Conservation (phyloP, 2,797 vertebrate genomes). For the Tachyglossus aculeatus region DNA sequence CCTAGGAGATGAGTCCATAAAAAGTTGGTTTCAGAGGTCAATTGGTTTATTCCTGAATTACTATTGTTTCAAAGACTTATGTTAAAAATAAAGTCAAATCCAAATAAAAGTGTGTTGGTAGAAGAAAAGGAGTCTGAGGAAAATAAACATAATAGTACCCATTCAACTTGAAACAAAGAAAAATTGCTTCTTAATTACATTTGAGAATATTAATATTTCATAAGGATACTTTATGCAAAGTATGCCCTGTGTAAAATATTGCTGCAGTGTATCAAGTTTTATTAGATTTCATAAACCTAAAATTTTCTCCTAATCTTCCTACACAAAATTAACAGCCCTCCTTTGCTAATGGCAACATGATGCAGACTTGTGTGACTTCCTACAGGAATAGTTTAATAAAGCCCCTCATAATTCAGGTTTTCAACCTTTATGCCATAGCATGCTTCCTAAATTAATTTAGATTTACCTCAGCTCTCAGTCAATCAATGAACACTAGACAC, state of each 20-base stretch:
- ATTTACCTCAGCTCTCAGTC: no score
- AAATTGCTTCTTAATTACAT: slow-evolving; percentile 28
- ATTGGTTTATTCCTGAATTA: no score
- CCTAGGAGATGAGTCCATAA: no score
- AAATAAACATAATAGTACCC: slow-evolving; percentile 8
- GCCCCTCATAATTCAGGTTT: no score
- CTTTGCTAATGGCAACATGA: not conserved
- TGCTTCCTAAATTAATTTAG: no score
- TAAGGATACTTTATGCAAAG: slow-evolving; percentile 18
- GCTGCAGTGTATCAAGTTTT: not conserved
- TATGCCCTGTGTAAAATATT: not conserved
- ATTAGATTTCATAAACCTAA: not conserved
- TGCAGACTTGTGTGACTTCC: fast-evolving
- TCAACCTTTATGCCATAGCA: no score
- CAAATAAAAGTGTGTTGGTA: no score
- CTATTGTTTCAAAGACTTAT: no score
- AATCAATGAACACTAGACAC: no score
- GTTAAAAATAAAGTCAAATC: no score
- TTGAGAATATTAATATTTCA: slow-evolving; percentile 39
- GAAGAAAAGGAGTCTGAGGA: no score
- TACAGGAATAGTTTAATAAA: not conserved
- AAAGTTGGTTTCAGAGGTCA: no score
- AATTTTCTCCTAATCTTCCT: not conserved
- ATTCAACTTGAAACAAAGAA: slow-evolving; percentile 33
- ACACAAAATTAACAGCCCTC: not conserved